These are phyloP conservation scores for Muntiacus muntjak DNA, from an alignment of 2,113 vertebrate genomes.

Conservation along the genomic window DNA sequence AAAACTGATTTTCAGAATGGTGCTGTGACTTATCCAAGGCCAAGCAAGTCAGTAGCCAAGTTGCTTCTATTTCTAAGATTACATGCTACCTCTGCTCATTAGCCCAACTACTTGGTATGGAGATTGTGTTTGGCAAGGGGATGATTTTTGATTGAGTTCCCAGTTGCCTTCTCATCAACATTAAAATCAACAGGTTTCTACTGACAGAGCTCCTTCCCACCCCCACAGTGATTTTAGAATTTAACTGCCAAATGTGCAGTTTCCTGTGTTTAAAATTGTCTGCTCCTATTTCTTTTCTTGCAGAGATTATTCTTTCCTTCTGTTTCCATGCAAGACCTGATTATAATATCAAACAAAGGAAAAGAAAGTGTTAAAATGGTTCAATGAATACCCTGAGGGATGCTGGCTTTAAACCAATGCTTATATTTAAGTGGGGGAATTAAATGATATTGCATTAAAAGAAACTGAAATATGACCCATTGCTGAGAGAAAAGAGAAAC, in stretches of 20 bases:
- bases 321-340: background rate
- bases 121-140: background rate
- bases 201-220: background rate
- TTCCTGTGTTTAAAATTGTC: background rate
- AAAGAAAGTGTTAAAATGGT: background rate
- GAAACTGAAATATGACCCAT: background rate
- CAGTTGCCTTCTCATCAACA: background rate
- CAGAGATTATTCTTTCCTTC: background rate
- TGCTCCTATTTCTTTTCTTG: background rate
- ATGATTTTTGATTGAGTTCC: background rate
- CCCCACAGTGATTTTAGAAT: background rate
- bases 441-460: background rate
- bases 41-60: background rate
- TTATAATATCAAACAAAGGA: constrained; percentile 3
- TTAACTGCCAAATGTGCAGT: background rate
- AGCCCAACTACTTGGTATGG: background rate
- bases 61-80: background rate
- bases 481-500: background rate
- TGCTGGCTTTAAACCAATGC: background rate
- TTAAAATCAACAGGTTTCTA: background rate
- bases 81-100: rapidly evolving
- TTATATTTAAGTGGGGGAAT: background rate
- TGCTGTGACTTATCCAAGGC: background rate
- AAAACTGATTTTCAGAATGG: background rate
- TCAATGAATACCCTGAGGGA: background rate